Base-by-base conservation (phyloP, 2,888 invertebrate genomes). In the Gerris lacustris region DNA sequence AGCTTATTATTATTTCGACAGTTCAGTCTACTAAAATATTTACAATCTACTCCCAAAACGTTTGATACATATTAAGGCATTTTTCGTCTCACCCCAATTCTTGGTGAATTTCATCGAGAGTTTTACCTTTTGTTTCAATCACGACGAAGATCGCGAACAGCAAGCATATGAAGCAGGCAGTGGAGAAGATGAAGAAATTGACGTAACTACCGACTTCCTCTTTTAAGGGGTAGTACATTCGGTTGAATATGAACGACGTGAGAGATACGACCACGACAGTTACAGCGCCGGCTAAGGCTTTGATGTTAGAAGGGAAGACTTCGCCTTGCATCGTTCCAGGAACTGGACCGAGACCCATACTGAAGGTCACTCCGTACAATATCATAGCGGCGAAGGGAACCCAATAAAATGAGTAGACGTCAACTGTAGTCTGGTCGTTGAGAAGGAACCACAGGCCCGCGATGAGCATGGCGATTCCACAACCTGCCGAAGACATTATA, bases 301-400 rank as follows among this genome's bases (percentile, higher is more conserved):
- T 87, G 0, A 87, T 84, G 72, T 86, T 86, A 0, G 85, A 84
- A 0, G 87, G 86, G 74, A 87, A 87, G 6, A 87, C 75, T 77
- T 87, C 87, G 0, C 86, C 86, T 74, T 86, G 83, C 80, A 87
- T 81, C 73, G 87, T 84, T 73, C 86, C 86, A 0, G 87, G 84
- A 43, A 87, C 76, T 31, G 85, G 86, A 0, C 85, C 86, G 18
- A 87, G 79, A 0, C 87, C 87, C 1, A 84, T 78, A 0, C 86
- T 83, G 67, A 85, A 85, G n/a, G 85, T 78, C 5, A 86, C 77
- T 69, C 86, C 85, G 76, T 86, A 87, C 9, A 84, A 79, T 67
- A 86, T 78, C 1, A 87, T 81, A 0, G 85, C 86, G 0, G 82
- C 76, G 45, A 86, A 75, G 7, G 77, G 76, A 67, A 87, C 75